Base-by-base conservation (phyloP, 2,888 invertebrate species). In the Morpho deidamia region DNA sequence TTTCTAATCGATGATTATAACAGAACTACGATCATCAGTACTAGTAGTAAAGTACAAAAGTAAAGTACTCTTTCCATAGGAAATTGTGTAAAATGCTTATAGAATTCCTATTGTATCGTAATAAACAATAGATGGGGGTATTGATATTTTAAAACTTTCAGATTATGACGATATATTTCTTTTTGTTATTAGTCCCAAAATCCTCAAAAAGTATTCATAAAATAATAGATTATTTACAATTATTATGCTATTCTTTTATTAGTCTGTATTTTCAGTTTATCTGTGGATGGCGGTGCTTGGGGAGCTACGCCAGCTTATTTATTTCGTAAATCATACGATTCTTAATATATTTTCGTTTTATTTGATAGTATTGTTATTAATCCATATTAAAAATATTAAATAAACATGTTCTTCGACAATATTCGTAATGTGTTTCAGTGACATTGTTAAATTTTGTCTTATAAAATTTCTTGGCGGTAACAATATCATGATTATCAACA, bases 241-340 rank as follows among this genome's bases (percentile, higher is more conserved):
- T 23, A 23, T 23, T 23, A 23, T 23, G 23, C 23, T 1, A 23
- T 32, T 23, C n/a, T 32, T 43, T 32, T 43, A 10, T n/a, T 40
- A 33, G 37, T 47, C 46, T 48, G 11, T 11, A 35, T 32, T 44
- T 44, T 44, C 34, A 34, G 78, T 77, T 80, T 79, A 80, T 74
- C 69, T 77, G 81, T 83, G 62, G 77, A 83, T 84, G 84, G 86
- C 83, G 86, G 80, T 81, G 87, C 86, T 86, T 83, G 81, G 76
- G 76, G 78, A 76, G 74, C 75, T 83, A 79, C 78, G 82, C 76
- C 76, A 78, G 63, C 62, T 65, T 66, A 67, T 71, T 78, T 81
- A 72, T 72, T 76, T 70, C 62, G 62, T 72, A 69, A 72, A 75
- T 73, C 71, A 63, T 74, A 76, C 74, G 76, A 78, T 77, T 57